Evolutionary conservation across 2,797 vertebrate species (phyloP).

Genomic region (Etheostoma nigrum): DNA sequence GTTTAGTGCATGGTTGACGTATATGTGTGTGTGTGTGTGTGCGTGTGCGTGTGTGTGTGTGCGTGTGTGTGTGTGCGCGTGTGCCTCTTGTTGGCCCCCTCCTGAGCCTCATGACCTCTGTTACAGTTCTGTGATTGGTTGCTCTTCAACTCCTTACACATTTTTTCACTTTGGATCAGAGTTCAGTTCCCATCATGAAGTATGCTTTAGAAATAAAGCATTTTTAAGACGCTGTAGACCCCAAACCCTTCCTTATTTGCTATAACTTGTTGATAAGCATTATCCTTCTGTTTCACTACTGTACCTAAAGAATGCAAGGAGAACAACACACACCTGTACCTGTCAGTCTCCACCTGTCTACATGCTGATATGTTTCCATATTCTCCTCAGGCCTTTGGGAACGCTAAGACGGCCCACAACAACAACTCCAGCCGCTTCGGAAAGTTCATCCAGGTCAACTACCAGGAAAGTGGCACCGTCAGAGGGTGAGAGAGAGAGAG

Average conservation of each 20-base stretch:
- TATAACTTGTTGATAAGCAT: neutral
- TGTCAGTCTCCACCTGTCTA: slow-evolving; percentile 5
- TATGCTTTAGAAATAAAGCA: neutral
- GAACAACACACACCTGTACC: neutral
- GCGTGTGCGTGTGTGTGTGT: slow-evolving; percentile 36
- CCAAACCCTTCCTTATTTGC: neutral
- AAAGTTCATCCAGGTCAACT: slow-evolving; percentile 97
- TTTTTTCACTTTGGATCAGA: slow-evolving; percentile 45
- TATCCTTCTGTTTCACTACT: neutral
- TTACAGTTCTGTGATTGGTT: slow-evolving; percentile 54
- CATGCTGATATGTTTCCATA: slow-evolving; percentile 27
- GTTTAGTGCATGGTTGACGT: slow-evolving; percentile 40
- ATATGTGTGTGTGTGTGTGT: slow-evolving; percentile 16
- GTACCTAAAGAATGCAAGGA: neutral
- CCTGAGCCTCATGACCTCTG: slow-evolving; percentile 49
- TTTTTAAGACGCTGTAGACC: slow-evolving; percentile 1
- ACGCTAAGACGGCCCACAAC: slow-evolving; percentile 95
- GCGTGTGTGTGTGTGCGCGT: slow-evolving; percentile 5
- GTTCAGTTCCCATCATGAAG: slow-evolving; percentile 37
- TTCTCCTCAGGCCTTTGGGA: slow-evolving; percentile 91
- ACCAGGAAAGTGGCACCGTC: slow-evolving; percentile 94
- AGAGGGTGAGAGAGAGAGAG: slow-evolving; percentile 87
- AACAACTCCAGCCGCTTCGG: slow-evolving; percentile 97
- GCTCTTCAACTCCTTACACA: slow-evolving; percentile 40
- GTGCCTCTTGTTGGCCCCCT: slow-evolving; percentile 22